Conservation (phyloP, 2,113 vertebrate species). For the Chamaea fasciata region DNA sequence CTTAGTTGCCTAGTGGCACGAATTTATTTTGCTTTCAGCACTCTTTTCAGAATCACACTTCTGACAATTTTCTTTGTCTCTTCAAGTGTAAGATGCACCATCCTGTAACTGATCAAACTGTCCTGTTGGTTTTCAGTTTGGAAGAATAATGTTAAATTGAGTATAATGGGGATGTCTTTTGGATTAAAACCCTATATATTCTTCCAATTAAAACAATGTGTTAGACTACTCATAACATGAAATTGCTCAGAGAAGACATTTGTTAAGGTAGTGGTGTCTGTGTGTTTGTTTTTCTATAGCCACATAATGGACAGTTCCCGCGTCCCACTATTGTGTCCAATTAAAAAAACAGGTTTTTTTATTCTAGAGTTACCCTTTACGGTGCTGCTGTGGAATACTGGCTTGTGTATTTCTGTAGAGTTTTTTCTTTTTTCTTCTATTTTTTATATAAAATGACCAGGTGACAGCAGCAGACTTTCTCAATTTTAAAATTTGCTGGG, state of each 20-base stretch:
- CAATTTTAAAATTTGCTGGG: background rate
- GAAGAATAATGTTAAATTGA: constrained; percentile 5
- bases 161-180: background rate
- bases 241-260: background rate
- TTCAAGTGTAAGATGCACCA: background rate
- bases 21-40: background rate
- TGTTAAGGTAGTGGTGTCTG: background rate
- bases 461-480: background rate
- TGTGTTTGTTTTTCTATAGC: background rate
- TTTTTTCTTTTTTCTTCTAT: background rate
- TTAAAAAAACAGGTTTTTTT: background rate
- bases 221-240: background rate
- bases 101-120: background rate
- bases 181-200: background rate
- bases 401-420: background rate
- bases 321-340: background rate
- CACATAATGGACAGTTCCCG: background rate
- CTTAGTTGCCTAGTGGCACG: background rate
- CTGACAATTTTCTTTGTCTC: background rate
- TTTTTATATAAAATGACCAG: background rate
- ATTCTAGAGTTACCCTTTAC: background rate
- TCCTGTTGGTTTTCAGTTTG: background rate
- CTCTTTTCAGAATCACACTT: background rate
- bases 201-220: background rate
- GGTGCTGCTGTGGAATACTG: background rate